phyloP scores from a whole-genome alignment of 1,140 invertebrate species.

The Drosophila serrata region DNA sequence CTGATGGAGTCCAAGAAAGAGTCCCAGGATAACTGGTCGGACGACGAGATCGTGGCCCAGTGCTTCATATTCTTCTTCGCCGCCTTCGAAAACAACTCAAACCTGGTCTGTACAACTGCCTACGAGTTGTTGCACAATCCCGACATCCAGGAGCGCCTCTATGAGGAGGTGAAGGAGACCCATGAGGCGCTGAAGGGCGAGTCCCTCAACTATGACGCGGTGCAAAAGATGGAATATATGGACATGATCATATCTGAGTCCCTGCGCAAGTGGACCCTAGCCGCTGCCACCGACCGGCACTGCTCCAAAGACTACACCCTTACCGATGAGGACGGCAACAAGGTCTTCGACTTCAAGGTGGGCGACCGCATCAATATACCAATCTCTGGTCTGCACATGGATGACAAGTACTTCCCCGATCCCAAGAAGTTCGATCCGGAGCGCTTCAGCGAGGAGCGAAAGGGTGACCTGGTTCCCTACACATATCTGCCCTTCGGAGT shows the following conservation, averaged over 20 bases:
- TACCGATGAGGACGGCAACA: constrained; percentile 55
- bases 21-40: constrained; percentile 83
- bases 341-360: constrained; percentile 63
- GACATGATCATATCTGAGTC: constrained; percentile 89
- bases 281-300: constrained; percentile 85
- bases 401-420: constrained; percentile 86
- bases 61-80: constrained; percentile 86
- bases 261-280: constrained; percentile 87
- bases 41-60: constrained; percentile 86
- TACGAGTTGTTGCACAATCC: constrained; percentile 87
- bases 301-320: constrained; percentile 86
- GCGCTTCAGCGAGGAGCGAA: constrained; percentile 85
- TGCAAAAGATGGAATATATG: constrained; percentile 88
- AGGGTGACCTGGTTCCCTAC: constrained; percentile 80
- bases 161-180: constrained; percentile 86
- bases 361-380: constrained; percentile 85
- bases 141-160: constrained; percentile 87
- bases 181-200: constrained; percentile 84
- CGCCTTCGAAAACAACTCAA: constrained; percentile 89
- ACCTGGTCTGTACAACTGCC: constrained; percentile 86
- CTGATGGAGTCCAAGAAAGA: constrained; percentile 85
- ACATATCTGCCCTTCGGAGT: constrained; percentile 87
- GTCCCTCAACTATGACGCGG: constrained; percentile 85
- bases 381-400: constrained; percentile 83
- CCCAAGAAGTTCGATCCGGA: constrained; percentile 87